Conservation (phyloP, 2,888 invertebrate species). For the Caprella mutica region DNA sequence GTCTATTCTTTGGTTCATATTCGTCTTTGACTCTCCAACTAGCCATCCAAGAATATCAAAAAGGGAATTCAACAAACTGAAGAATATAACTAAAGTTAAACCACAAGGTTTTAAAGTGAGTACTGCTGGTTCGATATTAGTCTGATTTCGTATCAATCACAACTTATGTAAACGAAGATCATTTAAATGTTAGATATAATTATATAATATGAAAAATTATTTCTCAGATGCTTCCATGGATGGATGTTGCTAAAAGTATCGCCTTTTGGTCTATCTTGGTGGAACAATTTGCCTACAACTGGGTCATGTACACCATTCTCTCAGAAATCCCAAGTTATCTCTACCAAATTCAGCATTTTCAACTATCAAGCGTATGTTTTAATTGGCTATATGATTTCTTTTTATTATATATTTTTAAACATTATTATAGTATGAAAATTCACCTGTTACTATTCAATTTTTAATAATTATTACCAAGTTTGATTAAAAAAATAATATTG, state of each 20-base stretch:
- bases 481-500: too few species aligned
- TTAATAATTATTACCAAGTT: too few species aligned
- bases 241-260: conserved; percentile 13
- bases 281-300: conserved; percentile 22
- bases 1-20: conserved; percentile 42
- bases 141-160: too few species aligned
- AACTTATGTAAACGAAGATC: too few species aligned
- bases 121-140: too few species aligned
- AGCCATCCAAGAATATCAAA: conserved; percentile 47
- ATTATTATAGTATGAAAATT: too few species aligned
- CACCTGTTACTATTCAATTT: too few species aligned
- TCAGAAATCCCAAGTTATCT: conserved; percentile 31
- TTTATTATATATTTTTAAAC: too few species aligned
- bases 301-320: conserved; percentile 29
- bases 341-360: conserved; percentile 23
- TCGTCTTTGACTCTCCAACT: conserved; percentile 47
- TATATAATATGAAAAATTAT: too few species aligned
- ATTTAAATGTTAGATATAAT: too few species aligned
- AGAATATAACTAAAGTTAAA: background rate
- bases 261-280: conserved; percentile 14
- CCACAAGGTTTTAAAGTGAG: too few species aligned
- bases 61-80: conserved; percentile 39
- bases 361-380: conserved; percentile 26
- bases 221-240: conserved; percentile 19
- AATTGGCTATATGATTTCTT: too few species aligned